phyloP scores from a whole-genome alignment of 2,888 invertebrate genomes.

The Maniola hyperantus region DNA sequence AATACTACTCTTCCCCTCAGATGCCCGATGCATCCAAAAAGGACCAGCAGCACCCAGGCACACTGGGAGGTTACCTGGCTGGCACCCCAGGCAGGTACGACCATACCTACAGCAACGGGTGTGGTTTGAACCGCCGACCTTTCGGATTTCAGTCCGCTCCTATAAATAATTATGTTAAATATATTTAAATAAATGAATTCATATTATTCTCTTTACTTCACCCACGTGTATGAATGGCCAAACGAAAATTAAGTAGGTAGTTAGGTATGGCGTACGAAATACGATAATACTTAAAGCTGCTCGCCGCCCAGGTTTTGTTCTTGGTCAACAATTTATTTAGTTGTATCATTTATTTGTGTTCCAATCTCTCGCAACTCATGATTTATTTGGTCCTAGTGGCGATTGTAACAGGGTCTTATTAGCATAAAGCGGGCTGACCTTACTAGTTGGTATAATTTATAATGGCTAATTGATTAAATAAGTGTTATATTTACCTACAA shows the following conservation, averaged over 20 bases:
- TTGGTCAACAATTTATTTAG: conserved; percentile 14
- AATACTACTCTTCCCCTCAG: too few species aligned
- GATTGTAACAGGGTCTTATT: conserved; percentile 53
- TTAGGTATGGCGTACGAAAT: neutral
- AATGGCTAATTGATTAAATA: conserved; percentile 34
- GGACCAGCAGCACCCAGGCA: too few species aligned
- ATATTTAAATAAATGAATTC: too few species aligned
- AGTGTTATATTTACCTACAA: conserved; percentile 37
- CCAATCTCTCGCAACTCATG: conserved; percentile 51
- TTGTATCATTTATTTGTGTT: conserved; percentile 41
- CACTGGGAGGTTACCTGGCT: too few species aligned
- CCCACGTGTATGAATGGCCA: neutral
- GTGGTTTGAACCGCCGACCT: too few species aligned
- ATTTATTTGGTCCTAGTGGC: conserved; percentile 53
- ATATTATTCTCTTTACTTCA: neutral
- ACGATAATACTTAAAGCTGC: neutral
- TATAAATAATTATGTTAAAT: too few species aligned
- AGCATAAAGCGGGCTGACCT: conserved; percentile 58
- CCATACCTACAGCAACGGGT: too few species aligned
- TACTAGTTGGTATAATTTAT: conserved; percentile 41
- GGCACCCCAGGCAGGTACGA: too few species aligned
- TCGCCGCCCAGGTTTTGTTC: conserved; percentile 13
- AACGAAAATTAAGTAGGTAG: neutral
- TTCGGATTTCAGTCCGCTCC: too few species aligned
- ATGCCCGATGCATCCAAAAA: too few species aligned